Conservation (phyloP, 2,888 invertebrate genomes). For the Ophion slaviceki region DNA sequence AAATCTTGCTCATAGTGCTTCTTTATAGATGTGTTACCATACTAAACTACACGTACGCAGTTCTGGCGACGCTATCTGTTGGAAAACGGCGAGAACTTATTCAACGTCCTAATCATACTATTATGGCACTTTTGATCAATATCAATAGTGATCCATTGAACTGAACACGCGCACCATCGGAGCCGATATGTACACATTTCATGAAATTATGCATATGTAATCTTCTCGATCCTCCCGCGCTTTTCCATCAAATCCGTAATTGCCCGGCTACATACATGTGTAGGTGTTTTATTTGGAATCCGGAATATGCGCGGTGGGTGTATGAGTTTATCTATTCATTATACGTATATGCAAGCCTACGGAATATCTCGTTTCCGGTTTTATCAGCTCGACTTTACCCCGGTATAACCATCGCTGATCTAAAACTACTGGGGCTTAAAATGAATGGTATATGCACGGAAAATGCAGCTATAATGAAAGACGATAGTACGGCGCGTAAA, state of each 20-base stretch:
- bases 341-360: not conserved
- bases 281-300: conserved; percentile 8
- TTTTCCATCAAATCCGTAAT: not conserved
- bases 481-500: not conserved
- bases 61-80: too few relatives aligned
- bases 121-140: too few relatives aligned
- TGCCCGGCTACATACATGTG: not conserved
- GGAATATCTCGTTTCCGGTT: conserved; percentile 24
- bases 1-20: too few relatives aligned
- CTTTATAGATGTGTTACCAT: too few relatives aligned
- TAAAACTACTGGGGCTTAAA: conserved; percentile 15
- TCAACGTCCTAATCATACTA: too few relatives aligned
- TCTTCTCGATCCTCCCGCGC: not conserved
- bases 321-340: not conserved
- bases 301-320: not conserved
- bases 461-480: conserved; percentile 11
- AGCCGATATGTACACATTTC: too few relatives aligned
- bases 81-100: too few relatives aligned
- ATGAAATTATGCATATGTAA: not conserved
- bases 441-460: not conserved
- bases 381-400: conserved; percentile 11
- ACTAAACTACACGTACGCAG: too few relatives aligned
- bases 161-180: too few relatives aligned
- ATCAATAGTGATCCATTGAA: too few relatives aligned
- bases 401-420: not conserved